Percentiles rank a stretch among this genome's conserved stretches.
phyloP scores from a whole-genome alignment of 2,888 invertebrate species.

The Glomeris marginata region DNA sequence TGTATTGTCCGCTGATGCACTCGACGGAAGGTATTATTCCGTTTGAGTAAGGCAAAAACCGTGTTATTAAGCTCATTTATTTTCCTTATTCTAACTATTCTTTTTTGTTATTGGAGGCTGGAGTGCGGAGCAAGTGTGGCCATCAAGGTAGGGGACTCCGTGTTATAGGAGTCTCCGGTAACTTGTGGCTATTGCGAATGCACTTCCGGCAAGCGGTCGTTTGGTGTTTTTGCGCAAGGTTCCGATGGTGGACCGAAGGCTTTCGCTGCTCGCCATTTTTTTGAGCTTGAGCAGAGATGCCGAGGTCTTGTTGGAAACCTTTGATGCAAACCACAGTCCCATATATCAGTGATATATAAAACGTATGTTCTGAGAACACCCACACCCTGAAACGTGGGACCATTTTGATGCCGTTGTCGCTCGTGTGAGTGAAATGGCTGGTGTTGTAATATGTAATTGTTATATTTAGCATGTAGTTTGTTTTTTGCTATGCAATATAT shows the following conservation, averaged over 20 bases:
- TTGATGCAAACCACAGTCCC: conserved; percentile 40
- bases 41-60: no score
- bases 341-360: conserved; percentile 98
- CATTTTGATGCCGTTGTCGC: neutral
- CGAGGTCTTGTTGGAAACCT: no score
- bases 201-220: neutral
- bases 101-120: no score
- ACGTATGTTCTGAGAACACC: conserved; percentile 89
- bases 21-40: conserved; percentile 11
- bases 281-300: neutral
- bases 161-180: neutral
- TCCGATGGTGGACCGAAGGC: neutral
- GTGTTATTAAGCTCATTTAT: no score
- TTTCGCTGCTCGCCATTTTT: neutral
- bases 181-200: neutral
- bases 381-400: neutral
- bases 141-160: neutral
- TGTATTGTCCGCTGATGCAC: neutral
- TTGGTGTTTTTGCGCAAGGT: neutral
- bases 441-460: neutral
- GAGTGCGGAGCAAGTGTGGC: neutral
- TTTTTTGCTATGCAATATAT: neutral
- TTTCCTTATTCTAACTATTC: no score
- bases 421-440: no score
- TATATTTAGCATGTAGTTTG: neutral